phyloP scores from a whole-genome alignment of 23 tunicate species.

The Clavelina lepadiformis region DNA sequence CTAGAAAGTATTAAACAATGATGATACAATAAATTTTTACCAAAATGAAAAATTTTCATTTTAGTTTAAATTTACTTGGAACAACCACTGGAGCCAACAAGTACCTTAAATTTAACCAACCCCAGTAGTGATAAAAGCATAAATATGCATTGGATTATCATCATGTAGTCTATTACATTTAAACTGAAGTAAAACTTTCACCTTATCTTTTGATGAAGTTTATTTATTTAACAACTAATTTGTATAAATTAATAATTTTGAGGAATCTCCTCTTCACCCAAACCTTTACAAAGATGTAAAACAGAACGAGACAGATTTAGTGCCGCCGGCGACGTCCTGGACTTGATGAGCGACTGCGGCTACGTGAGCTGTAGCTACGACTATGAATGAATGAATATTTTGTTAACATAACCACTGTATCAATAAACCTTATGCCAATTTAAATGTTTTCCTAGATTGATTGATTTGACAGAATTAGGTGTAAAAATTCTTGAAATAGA shows the following conservation, averaged over 20 bases:
- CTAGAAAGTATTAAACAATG: too few species aligned
- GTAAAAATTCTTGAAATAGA: too few species aligned
- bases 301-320: neutral
- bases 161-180: too few species aligned
- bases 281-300: conserved; percentile 26
- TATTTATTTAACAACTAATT: neutral
- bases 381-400: neutral
- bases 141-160: neutral
- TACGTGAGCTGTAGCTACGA: conserved; percentile 8
- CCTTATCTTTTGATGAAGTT: too few species aligned
- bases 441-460: too few species aligned
- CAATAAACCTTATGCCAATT: too few species aligned
- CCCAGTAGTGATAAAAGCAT: conserved; percentile 9
- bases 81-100: conserved; percentile 31
- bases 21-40: too few species aligned
- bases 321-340: neutral
- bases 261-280: conserved; percentile 23
- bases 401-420: neutral
- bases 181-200: too few species aligned
- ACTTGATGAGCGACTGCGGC: conserved; percentile 9
- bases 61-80: conserved; percentile 3
- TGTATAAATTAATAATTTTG: neutral
- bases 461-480: too few species aligned
- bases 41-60: neutral
- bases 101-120: conserved; percentile 19